Base-by-base conservation (phyloP, 2,797 vertebrate genomes). In the Anguilla megastoma region DNA sequence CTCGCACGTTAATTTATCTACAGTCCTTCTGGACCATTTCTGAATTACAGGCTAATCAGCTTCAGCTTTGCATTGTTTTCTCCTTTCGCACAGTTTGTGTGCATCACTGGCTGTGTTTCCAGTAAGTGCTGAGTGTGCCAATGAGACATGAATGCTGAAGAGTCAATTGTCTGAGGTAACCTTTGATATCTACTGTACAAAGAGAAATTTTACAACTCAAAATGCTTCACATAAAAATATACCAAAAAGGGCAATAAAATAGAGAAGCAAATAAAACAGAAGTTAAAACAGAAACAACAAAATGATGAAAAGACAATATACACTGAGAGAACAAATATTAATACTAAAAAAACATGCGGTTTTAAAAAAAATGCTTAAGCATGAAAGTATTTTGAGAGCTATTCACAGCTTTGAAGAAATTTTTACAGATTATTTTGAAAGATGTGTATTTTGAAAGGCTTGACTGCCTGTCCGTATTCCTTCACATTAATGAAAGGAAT, bases 1-100 rank as follows among this genome's bases (percentile, higher is more conserved):
- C 48, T 45, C 63, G 52, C 24, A 2, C 50, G 33, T 76, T 50
- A 5, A 82, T 82, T 82, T 3, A 50, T 88, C 52, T 48, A 54
- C 52, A 71, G 36, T 36, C 33, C 33, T 80, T 45, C 76, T 8
- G 16, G 36, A 24, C 41, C 6, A 74, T 69, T 82, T 87, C 82
- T 71, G 87, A 69, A 82, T 84, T 84, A n/a, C 60, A 74, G 63
- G 50, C 79, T 74, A 84, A 85, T 85, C 63, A 74, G 30, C 60
- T 10, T n/a, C 63, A 74, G 54, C 52, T 33, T 56, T 85, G 82
- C 9, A 54, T 84, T 87, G 80, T 74, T 48, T 33, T 69, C 45
- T 54, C 33, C 87, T 71, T 36, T 87, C 60, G 76, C 16, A 74
- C 58, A 69, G 76, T 52, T 45, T 69, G 80, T 33, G 80, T 63